Evolutionary conservation across 1,140 invertebrate genomes (phyloP), one percentile per base, ranked within the genome.

Genomic region (Anastrepha obliqua): DNA sequence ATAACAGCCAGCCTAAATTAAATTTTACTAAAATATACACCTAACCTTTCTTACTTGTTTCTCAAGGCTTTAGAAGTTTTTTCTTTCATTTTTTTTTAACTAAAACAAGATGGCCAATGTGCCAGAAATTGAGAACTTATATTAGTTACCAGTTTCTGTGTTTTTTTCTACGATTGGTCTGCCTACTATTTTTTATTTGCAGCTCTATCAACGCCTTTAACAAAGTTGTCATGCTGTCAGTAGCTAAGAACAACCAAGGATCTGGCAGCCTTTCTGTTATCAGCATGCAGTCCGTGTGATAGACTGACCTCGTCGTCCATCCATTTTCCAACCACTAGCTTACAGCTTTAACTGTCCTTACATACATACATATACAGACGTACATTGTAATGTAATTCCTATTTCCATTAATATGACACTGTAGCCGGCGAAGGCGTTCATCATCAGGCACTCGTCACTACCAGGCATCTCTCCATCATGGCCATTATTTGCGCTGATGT

Each of bases 401-500:
- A 74, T 17, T 42, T 1, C 67, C 67, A 74, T 74, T 74, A 74
- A 44, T 47, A 47, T 15, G 17, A 44, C 67, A 74, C 20, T 39
- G 17, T 42, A 44, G 67, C 2, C 67, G 39, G 29, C 15, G 65
- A 44, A 55, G 51, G 65, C 65, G 9, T 17, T 78, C 70, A 78
- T 78, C 70, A 78, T 42, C 47, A 81, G 44, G 42, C 74, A 55
- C 74, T 81, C 47, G 42, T 81, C 74, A 81, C 47, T 8, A 20
- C 17, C 74, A 81, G 74, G 17, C 70, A 81, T 58, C 74, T 55
- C 74, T 44, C 17, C 70, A 74, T 47, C 74, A 29, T 58, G 74
- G 74, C 55, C 74, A 81, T 81, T 47, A 81, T 81, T 81, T 81
- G 44, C 8, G 74, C 20, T 81, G 74, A 81, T 81, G 74, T 81